Evolutionary conservation across 2,113 vertebrate genomes (phyloP).

Genomic region (Nestor notabilis): DNA sequence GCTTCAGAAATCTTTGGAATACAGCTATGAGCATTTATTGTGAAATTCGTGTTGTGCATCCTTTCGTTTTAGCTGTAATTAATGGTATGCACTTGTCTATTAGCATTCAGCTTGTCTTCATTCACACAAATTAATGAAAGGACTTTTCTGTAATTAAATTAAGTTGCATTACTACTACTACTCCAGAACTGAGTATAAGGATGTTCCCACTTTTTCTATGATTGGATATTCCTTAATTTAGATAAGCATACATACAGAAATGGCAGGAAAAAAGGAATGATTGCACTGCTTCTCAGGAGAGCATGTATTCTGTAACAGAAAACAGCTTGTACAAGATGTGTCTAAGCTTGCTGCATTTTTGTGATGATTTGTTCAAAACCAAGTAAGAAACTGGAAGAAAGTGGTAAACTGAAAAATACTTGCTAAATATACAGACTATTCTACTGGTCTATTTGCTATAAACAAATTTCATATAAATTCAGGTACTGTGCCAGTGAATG

Average conservation of each 20-base stretch:
- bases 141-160: not conserved
- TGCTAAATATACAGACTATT: not conserved
- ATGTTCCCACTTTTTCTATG: not conserved
- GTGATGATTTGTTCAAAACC: not conserved
- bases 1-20: not conserved
- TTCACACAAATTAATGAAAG: not conserved
- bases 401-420: not conserved
- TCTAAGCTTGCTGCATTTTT: not conserved
- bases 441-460: not conserved
- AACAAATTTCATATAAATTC: not conserved
- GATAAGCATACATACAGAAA: not conserved
- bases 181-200: not conserved
- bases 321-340: not conserved
- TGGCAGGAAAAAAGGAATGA: not conserved
- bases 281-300: not conserved
- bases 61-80: not conserved
- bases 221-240: not conserved
- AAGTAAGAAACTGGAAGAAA: not conserved
- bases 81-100: not conserved
- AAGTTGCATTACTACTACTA: not conserved
- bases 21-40: not conserved
- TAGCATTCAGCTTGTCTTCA: not conserved
- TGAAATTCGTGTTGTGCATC: not conserved
- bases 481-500: not conserved
- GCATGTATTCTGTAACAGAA: not conserved